These are phyloP conservation scores for Hyperopisus bebe DNA, from an alignment of 2,113 vertebrate species.

Conservation along the genomic window DNA sequence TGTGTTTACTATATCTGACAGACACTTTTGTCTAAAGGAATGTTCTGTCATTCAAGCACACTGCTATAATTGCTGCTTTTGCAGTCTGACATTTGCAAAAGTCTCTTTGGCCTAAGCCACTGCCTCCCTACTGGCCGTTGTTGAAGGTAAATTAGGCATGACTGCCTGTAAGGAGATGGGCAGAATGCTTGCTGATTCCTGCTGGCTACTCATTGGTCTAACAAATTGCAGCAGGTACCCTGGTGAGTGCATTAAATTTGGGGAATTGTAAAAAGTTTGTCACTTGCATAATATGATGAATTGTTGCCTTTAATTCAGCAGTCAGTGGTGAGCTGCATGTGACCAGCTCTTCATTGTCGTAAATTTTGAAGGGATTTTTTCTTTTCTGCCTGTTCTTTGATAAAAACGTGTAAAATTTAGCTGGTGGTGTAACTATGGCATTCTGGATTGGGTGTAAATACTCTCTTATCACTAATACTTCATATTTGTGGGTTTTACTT, in stretches of 20 bases:
- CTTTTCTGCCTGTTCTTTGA: neutral
- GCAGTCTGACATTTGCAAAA: slow-evolving; percentile 18
- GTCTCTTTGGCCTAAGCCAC: neutral
- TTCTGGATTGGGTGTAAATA: neutral
- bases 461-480: neutral
- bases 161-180: slow-evolving; percentile 39
- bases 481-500: neutral
- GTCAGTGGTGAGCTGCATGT: neutral
- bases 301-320: neutral
- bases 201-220: slow-evolving; percentile 16
- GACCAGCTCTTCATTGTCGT: neutral
- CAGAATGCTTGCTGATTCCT: slow-evolving; percentile 9
- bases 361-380: neutral
- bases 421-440: neutral
- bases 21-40: neutral
- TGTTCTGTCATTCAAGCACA: neutral
- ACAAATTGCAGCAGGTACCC: slow-evolving; percentile 13
- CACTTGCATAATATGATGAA: neutral
- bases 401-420: neutral
- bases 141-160: slow-evolving; percentile 33
- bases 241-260: neutral
- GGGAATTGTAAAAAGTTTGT: neutral
- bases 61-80: neutral
- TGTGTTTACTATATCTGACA: neutral
- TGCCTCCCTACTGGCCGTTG: slow-evolving; percentile 26